Conservation (phyloP, 2,113 vertebrate genomes). For the Neotragus pygmaeus region DNA sequence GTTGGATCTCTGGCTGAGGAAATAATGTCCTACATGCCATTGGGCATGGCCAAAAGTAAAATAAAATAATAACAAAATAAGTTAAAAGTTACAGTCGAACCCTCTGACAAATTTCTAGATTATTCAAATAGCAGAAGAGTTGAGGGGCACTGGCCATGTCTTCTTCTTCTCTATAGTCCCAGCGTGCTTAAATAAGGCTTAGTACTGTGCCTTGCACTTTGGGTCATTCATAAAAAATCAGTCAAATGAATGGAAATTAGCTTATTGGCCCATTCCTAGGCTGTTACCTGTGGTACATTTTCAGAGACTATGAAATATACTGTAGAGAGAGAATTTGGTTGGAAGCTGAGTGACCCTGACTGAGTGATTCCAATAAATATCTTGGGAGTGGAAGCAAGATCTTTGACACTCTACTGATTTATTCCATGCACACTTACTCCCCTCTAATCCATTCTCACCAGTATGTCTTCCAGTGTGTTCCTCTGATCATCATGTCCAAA, state of each 20-base stretch:
- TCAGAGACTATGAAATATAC: not conserved
- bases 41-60: not conserved
- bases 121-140: slow-evolving; percentile 15
- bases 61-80: not conserved
- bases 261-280: not conserved
- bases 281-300: not conserved
- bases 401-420: not conserved
- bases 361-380: not conserved
- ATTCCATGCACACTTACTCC: not conserved
- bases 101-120: not conserved
- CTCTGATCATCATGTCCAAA: not conserved
- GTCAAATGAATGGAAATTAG: slow-evolving; percentile 17
- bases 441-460: not conserved
- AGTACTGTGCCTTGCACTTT: not conserved
- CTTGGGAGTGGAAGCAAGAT: not conserved
- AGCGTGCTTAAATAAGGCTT: not conserved
- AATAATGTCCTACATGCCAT: not conserved
- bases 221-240: not conserved
- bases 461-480: not conserved
- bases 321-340: not conserved
- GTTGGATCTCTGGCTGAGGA: not conserved
- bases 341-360: not conserved
- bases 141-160: not conserved
- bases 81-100: not conserved
- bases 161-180: not conserved